Base-by-base conservation (phyloP, 1,140 invertebrate genomes). In the Chrysomallon squamiferum region DNA sequence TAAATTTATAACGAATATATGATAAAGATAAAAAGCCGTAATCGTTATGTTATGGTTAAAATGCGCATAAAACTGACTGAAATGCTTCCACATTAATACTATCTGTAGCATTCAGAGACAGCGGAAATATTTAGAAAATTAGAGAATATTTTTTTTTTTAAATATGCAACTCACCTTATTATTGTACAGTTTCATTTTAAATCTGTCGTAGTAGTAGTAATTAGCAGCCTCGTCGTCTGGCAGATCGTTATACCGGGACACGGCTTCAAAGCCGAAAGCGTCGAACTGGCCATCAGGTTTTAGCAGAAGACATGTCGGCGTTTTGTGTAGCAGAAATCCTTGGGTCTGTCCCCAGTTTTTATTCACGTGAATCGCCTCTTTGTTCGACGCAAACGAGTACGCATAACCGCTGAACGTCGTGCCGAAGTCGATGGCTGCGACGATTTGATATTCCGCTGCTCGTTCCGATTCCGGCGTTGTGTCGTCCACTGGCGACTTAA, bases 381-480 rank as follows among this genome's bases (percentile, higher is more conserved):
- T 86, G 71, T 89, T 87, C 22, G 86, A 77, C 2, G 85, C 85
- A 71, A 90, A 89, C 29, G 87, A 87, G 72, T 89, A 90, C 1
- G 89, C 89, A 76, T 90, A 90, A 0, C 89, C 89, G 63, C 87
- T 89, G 76, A 89, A 90, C 0, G 89, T 90, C 0, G 89, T 90
- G 3, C 89, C 89, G 71, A 90, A 88, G 76, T 90, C 89, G 54
- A 90, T 89, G 18, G 89, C 89, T 2, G 89, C 88, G 0, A 90
- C 88, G 6, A 90, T 78, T 59, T 79, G 77, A 66, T 76, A 82
- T 6, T 68, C 57, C 2, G 73, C 66, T 0, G 65, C 62, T 18
- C 62, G 73, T 59, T 69, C 73, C 30, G 54, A 66, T 33, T 69
- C 66, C 6, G 45, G 50, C 20, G 41, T 49, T 5, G 35, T 38